These are phyloP conservation scores for Drosophila simulans DNA, from an alignment of 1,140 invertebrate genomes.

Conservation along the genomic window DNA sequence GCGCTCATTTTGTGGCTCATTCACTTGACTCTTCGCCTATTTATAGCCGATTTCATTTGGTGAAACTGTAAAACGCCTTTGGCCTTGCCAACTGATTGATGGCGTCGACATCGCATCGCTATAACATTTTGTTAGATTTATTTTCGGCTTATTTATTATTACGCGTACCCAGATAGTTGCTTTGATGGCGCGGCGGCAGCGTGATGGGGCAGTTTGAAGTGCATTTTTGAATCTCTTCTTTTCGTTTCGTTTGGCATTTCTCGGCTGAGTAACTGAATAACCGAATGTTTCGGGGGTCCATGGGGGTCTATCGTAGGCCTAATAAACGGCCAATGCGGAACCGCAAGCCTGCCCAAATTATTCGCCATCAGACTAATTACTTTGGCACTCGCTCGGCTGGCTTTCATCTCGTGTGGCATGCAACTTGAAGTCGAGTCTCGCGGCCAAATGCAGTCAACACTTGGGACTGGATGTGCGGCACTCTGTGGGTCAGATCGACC, in stretches of 20 bases:
- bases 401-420: constrained; percentile 78
- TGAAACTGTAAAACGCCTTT: constrained; percentile 79
- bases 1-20: constrained; percentile 55
- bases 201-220: constrained; percentile 74
- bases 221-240: constrained; percentile 55
- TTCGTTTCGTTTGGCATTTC: constrained; percentile 51
- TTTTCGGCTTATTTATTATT: constrained; percentile 77
- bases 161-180: constrained; percentile 37
- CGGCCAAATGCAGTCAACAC: constrained; percentile 48
- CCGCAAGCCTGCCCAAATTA: constrained; percentile 74
- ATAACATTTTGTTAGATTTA: constrained; percentile 69
- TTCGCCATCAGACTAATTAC: constrained; percentile 78
- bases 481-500: constrained; percentile 61
- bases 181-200: constrained; percentile 60
- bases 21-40: constrained; percentile 75
- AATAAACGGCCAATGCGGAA: constrained; percentile 76
- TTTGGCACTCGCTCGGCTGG: constrained; percentile 76
- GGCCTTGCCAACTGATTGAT: constrained; percentile 73
- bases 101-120: constrained; percentile 64
- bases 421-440: constrained; percentile 21
- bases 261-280: neutral
- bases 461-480: constrained; percentile 13
- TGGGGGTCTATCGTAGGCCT: constrained; percentile 64
- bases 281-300: neutral
- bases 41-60: constrained; percentile 68